Evolutionary conservation across 2,113 vertebrate species (phyloP).

Genomic region (Tylochromis polylepis): DNA sequence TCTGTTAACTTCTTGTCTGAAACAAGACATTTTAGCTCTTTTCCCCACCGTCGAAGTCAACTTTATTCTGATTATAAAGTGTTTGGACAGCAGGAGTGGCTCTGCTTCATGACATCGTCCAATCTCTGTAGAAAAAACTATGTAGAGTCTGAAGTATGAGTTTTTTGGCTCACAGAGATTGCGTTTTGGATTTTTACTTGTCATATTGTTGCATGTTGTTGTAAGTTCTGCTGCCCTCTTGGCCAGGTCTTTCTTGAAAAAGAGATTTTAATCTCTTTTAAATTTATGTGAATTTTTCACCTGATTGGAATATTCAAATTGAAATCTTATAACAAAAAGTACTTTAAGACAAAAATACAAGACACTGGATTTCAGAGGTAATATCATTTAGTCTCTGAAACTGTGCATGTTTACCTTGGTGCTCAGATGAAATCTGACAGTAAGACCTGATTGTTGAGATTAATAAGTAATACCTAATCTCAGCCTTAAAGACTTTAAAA

Average conservation of each 20-base stretch:
- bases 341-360: neutral
- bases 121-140: neutral
- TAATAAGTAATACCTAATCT: neutral
- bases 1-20: fast-evolving
- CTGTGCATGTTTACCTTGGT: neutral
- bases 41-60: neutral
- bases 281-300: neutral
- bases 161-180: neutral
- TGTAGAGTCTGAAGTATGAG: neutral
- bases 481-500: neutral
- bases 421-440: neutral
- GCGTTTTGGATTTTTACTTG: neutral
- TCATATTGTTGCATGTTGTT: neutral
- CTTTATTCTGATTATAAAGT: neutral
- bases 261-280: neutral
- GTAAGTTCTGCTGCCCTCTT: neutral
- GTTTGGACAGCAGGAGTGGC: neutral
- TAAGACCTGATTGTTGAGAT: neutral
- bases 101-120: neutral
- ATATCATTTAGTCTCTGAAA: neutral
- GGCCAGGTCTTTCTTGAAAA: neutral
- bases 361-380: neutral
- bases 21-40: neutral
- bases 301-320: neutral
- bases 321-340: neutral